Base-by-base conservation (phyloP, 2,113 vertebrate species). In the Lota lota region DNA sequence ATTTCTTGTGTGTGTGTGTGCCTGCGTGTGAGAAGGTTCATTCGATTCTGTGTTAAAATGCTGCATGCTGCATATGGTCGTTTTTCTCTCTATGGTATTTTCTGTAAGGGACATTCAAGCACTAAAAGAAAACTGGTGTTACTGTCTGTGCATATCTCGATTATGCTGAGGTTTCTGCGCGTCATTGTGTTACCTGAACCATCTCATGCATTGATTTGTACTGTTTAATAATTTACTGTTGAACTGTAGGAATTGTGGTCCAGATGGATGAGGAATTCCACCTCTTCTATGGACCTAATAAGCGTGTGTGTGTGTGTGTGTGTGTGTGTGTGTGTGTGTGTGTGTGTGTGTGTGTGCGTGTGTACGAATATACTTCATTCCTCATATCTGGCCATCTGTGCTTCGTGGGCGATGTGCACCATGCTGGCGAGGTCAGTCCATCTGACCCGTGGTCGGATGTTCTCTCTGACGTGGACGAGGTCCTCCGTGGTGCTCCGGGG, bases 41-140 rank as follows among this genome's bases (percentile, higher is more conserved):
- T 33, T 33, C 3, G 63, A 59, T 57, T 59, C 71, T 12, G 28
- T 40, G 61, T 59, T 65, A 72, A 72, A 70, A 10, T 1, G 14
- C 76, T 70, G 75, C 50, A 71, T 77, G 65, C 66, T 68, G 67
- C 70, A 76, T 68, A 79, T 76, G 70, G 66, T 51, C 47, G 1
- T 21, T 19, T 61, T 74, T 75, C 84, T 69, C 83, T 80, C 81
- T 87, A 65, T 72, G 61, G 64, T 61, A 69, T 58, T 72, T 59
- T 70, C 70, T 64, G 22, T 78, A 64, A 5, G 28, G 28, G 28
- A 33, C 28, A 33, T 80, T 87, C 71, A 85, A 83, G 78, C 53
- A 28, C 58, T 10, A 17, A 56, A 17, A 56, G 3, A 18, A 6
- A 17, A 56, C 4, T 57, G 56, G 67, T 36, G 61, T 61, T 58